Percentiles rank a stretch among this genome's conserved stretches.
These are phyloP conservation scores for Litocranius walleri DNA, from an alignment of 2,113 vertebrate species.

Conservation along the genomic window DNA sequence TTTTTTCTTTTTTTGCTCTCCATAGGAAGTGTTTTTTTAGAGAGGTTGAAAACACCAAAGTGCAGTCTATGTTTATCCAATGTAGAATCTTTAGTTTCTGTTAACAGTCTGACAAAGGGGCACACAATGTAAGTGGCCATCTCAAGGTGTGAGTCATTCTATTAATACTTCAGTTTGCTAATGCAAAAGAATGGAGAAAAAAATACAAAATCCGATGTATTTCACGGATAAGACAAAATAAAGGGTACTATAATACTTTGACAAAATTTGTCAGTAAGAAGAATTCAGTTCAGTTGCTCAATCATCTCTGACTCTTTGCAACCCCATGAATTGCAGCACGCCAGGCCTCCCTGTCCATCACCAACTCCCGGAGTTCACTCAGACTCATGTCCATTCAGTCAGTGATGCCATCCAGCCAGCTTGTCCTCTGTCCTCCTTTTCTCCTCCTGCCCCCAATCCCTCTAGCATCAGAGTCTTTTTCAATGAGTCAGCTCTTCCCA, in stretches of 20 bases:
- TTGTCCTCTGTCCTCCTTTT: too few relatives aligned
- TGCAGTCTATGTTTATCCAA: background rate
- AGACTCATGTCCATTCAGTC: too few relatives aligned
- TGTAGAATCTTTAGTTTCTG: background rate
- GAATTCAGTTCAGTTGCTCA: background rate
- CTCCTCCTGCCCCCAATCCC: too few relatives aligned
- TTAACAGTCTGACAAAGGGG: background rate
- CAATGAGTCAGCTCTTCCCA: too few relatives aligned
- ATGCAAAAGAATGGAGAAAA: background rate
- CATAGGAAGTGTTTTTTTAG: background rate
- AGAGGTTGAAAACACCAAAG: background rate
- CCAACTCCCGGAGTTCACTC: too few relatives aligned
- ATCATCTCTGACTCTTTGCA: too few relatives aligned
- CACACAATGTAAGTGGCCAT: background rate
- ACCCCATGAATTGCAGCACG: too few relatives aligned
- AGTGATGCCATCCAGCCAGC: too few relatives aligned
- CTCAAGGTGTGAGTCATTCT: background rate
- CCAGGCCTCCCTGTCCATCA: too few relatives aligned
- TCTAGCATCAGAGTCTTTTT: too few relatives aligned
- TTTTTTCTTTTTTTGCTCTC: background rate
- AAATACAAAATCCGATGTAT: background rate
- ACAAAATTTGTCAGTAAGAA: background rate
- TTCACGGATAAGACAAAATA: background rate
- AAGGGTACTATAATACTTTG: background rate
- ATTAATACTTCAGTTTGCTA: background rate